phyloP scores from a whole-genome alignment of 2,888 invertebrate genomes.

The Fabriciana adippe region DNA sequence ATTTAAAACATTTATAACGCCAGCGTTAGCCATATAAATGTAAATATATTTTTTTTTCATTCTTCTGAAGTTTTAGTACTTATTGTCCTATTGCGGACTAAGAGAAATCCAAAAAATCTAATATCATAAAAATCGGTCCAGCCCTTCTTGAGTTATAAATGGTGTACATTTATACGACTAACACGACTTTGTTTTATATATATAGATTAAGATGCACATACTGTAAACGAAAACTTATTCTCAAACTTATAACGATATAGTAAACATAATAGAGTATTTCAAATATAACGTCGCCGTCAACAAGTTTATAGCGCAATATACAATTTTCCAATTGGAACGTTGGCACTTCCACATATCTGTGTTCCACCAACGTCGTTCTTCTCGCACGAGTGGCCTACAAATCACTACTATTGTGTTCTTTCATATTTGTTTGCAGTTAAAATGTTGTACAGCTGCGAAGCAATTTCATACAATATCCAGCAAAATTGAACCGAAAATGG shows the following conservation, averaged over 20 bases:
- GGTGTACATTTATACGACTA: no score
- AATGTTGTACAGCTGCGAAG: constrained; percentile 33
- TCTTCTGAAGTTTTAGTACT: no score
- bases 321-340: constrained; percentile 60
- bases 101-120: no score
- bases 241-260: not conserved
- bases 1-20: no score
- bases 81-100: no score
- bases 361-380: constrained; percentile 36
- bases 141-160: no score
- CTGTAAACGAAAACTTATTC: not conserved
- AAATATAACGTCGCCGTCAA: constrained; percentile 49
- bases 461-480: constrained; percentile 32
- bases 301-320: constrained; percentile 57
- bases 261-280: constrained; percentile 5
- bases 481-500: constrained; percentile 33
- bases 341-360: constrained; percentile 53
- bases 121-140: no score
- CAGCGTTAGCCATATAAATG: no score
- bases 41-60: no score
- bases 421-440: constrained; percentile 48
- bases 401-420: constrained; percentile 53
- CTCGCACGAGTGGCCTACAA: constrained; percentile 46
- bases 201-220: no score
- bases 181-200: no score